Evolutionary conservation across 2,113 vertebrate genomes (phyloP), one percentile per base, ranked within the genome.

Genomic region (Zosterops japonicus): DNA sequence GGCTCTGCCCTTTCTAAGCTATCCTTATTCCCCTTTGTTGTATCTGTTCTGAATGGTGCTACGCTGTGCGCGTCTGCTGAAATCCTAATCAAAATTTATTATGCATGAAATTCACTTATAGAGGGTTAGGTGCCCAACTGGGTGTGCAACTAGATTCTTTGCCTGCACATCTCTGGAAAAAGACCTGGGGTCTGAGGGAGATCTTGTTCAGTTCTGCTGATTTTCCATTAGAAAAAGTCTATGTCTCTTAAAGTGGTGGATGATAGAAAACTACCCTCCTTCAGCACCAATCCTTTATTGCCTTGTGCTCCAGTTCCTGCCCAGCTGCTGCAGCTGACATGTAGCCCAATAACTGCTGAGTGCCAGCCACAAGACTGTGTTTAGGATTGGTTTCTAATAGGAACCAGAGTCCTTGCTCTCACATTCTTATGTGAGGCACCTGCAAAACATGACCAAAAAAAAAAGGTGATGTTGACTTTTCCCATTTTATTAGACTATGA

Each of bases 81-180:
- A 95, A 82, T 72, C 55, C 55, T 84, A 87, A 89, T 91, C 91
- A 63, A 89, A 92, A 84, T 56, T 83, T 81, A 93, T 22, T 94
- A 70, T 61, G 14, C 39, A 18, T 93, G 61, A 92, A 94, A 89
- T 91, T 95, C 56, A 19, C 77, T 96, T 87, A 69, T 2, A 50
- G n/a, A 9, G 1, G 52, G 33, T 94, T 86, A 93, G 46, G 15
- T 91, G 69, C 67, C 31, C 91, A 72, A 50, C 21, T 77, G 46
- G 6, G 47, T 12, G 1, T 77, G 50, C 44, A 77, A 27, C 52
- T 91, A 79, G 22, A 67, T 49, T 77, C 70, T 95, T 93, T 70
- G 71, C 31, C 79, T 82, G 25, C 23, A 33, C 17, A 31, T 31
- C 35, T 77, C 16, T 88, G 29, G 59, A 64, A 42, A 92, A 82